Evolutionary conservation across 2,113 vertebrate species (phyloP).

Genomic region (Zosterops lateralis): DNA sequence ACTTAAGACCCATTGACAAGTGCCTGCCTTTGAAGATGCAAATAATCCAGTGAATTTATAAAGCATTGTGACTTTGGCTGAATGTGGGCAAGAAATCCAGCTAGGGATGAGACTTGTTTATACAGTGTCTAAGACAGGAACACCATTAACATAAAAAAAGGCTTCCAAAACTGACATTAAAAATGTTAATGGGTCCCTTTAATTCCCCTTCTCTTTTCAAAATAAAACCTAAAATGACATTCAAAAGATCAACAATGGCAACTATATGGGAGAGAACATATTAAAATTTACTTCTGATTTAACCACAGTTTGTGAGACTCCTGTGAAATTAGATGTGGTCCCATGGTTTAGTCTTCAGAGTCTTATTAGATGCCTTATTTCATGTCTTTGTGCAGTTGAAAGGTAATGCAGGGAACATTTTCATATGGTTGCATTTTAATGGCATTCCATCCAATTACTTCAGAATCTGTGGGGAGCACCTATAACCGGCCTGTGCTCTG

Average conservation of each 20-base stretch:
- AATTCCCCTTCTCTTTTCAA: background rate
- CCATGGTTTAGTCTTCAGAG: background rate
- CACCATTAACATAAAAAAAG: background rate
- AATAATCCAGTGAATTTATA: background rate
- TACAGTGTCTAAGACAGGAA: background rate
- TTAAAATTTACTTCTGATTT: background rate
- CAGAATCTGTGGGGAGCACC: background rate
- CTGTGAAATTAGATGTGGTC: background rate
- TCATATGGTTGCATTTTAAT: background rate
- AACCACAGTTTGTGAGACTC: background rate
- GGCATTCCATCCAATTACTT: background rate
- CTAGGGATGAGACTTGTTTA: background rate
- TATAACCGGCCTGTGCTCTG: background rate
- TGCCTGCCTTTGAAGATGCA: background rate
- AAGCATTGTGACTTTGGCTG: background rate
- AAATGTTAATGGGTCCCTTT: background rate
- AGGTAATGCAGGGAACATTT: background rate
- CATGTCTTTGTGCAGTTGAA: background rate
- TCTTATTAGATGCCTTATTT: background rate
- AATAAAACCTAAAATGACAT: background rate
- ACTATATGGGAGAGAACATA: background rate
- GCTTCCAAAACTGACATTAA: background rate
- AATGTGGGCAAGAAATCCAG: background rate
- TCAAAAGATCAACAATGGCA: background rate
- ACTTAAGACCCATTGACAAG: background rate